Evolutionary conservation across 2,888 invertebrate genomes (phyloP).

Genomic region (Drosophila merina): DNA sequence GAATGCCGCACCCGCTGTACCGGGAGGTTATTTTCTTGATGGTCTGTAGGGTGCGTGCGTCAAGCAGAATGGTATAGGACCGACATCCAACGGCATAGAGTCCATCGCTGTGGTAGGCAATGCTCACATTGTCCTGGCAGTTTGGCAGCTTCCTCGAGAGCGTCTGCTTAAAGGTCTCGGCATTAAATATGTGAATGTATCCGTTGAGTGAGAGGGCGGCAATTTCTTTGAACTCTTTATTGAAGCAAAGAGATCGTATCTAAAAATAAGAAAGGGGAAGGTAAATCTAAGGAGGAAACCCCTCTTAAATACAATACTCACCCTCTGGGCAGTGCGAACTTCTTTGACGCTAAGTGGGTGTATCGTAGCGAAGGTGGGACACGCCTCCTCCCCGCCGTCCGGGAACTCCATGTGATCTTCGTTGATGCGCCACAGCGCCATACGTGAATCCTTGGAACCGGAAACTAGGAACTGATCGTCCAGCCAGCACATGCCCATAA

Average conservation of each 20-base stretch:
- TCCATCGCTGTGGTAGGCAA: constrained; percentile 93
- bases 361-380: constrained; percentile 85
- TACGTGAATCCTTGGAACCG: constrained; percentile 95
- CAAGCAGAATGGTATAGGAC: constrained; percentile 94
- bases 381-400: constrained; percentile 81
- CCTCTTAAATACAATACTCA: constrained; percentile 53
- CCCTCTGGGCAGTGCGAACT: constrained; percentile 90
- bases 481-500: constrained; percentile 96
- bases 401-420: constrained; percentile 83
- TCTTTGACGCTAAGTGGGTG: constrained; percentile 90
- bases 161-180: constrained; percentile 94
- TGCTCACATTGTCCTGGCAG: constrained; percentile 96
- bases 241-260: constrained; percentile 94
- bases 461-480: constrained; percentile 98
- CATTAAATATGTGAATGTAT: constrained; percentile 96
- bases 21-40: constrained; percentile 92
- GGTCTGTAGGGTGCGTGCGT: constrained; percentile 93
- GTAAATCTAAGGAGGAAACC: not conserved
- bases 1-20: constrained; percentile 95
- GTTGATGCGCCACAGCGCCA: constrained; percentile 95
- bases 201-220: constrained; percentile 96
- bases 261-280: constrained; percentile 68
- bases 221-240: constrained; percentile 93
- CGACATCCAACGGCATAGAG: constrained; percentile 97
- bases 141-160: constrained; percentile 94